Evolutionary conservation across 2,113 vertebrate genomes (phyloP).

Genomic region (Marcusenius ussheri): DNA sequence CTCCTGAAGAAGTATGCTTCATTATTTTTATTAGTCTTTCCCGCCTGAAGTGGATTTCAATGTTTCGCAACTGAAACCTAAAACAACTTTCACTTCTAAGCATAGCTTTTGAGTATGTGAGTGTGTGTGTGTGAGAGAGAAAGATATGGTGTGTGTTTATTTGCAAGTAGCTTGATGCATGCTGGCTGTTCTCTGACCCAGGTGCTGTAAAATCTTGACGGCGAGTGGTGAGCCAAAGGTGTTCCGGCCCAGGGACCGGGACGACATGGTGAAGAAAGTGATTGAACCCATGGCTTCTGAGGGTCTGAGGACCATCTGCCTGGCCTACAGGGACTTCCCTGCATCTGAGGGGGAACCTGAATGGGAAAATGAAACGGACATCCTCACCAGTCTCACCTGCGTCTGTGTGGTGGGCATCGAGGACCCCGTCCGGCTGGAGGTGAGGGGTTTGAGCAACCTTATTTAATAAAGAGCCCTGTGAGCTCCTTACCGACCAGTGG

Average conservation of each 20-base stretch:
- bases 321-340: conserved; percentile 90
- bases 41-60: not conserved
- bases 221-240: conserved; percentile 83
- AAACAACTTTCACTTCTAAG: not conserved
- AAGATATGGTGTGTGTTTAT: not conserved
- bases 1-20: conserved; percentile 91
- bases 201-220: conserved; percentile 90
- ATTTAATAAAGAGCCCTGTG: not conserved
- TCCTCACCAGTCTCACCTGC: conserved; percentile 86
- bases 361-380: conserved; percentile 94
- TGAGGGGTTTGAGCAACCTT: conserved; percentile 36
- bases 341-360: conserved; percentile 83
- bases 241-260: conserved; percentile 87
- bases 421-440: conserved; percentile 94
- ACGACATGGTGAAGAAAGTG: conserved; percentile 90
- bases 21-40: not conserved
- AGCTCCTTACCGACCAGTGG: not conserved
- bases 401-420: conserved; percentile 94
- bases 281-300: conserved; percentile 98
- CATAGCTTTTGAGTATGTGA: not conserved
- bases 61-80: not conserved
- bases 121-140: no score
- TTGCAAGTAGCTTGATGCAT: not conserved
- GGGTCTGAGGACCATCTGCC: conserved; percentile 92
- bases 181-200: conserved; percentile 36